Percentiles rank a stretch among this genome's conserved stretches.
phyloP scores from a whole-genome alignment of 2,888 invertebrate species.

The Dyspetes luteomarginatus region DNA sequence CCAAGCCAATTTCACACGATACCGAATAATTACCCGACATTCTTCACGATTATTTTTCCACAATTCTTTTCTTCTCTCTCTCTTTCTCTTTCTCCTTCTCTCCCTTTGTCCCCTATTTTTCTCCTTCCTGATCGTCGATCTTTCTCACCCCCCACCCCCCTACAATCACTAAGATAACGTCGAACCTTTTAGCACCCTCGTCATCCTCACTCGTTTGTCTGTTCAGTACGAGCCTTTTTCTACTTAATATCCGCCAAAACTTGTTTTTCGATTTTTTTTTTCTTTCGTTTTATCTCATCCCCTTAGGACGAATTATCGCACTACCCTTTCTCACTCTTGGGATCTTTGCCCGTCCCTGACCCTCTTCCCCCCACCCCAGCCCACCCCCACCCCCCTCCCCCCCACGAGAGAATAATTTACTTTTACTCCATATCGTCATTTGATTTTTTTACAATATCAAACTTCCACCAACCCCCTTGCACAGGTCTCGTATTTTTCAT shows the following conservation, averaged over 20 bases:
- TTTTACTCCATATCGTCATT: constrained; percentile 1
- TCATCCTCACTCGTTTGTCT: constrained; percentile 1
- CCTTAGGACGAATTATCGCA: neutral
- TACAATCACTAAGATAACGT: neutral
- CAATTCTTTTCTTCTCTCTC: neutral
- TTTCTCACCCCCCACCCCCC: too few species aligned
- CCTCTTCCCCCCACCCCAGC: neutral
- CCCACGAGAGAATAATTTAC: neutral
- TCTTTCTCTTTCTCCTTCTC: neutral
- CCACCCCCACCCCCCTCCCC: neutral
- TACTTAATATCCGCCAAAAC: neutral
- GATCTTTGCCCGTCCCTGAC: constrained; percentile 1
- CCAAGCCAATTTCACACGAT: constrained; percentile 91
- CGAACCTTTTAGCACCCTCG: neutral
- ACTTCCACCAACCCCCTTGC: neutral
- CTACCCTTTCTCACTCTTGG: neutral
- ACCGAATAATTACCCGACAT: constrained; percentile 80
- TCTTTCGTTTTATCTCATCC: neutral
- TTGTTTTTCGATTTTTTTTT: neutral
- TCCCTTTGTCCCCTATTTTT: neutral
- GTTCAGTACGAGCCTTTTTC: constrained; percentile 20
- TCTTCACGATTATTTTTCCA: constrained; percentile 55
- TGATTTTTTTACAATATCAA: constrained; percentile 4
- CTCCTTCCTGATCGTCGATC: neutral
- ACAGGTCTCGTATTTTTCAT: neutral